Conservation (phyloP, 2,888 invertebrate genomes). For the Drosophila kokeensis region DNA sequence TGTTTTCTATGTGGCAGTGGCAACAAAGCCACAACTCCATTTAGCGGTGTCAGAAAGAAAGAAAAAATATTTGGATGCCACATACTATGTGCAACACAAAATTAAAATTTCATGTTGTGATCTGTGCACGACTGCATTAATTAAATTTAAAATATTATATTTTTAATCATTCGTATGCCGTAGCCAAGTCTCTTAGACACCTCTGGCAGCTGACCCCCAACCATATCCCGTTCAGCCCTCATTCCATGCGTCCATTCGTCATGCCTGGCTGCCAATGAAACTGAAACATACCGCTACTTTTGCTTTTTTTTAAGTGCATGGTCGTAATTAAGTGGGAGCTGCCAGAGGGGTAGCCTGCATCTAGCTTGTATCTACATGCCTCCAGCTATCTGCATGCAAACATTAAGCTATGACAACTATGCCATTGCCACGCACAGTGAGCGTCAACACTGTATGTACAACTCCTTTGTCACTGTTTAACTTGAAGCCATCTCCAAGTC, state of each 20-base stretch:
- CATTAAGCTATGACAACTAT: conserved; percentile 45
- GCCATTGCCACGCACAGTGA: conserved; percentile 71
- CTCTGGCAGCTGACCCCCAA: conserved; percentile 25
- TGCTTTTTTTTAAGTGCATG: conserved; percentile 65
- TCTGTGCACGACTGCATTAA: conserved; percentile 23
- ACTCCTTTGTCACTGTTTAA: conserved; percentile 32
- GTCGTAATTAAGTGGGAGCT: conserved; percentile 63
- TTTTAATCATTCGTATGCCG: conserved; percentile 5
- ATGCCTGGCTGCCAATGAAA: conserved; percentile 67
- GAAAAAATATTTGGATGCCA: conserved; percentile 22
- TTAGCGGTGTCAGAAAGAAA: conserved; percentile 33
- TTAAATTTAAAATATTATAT: conserved; percentile 46
- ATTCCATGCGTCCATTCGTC: conserved; percentile 16
- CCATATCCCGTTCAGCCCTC: conserved; percentile 3
- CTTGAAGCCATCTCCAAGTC: conserved; percentile 21
- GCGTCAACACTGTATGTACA: conserved; percentile 50
- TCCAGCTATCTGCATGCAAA: conserved; percentile 14
- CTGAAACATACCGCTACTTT: conserved; percentile 77
- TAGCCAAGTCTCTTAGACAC: conserved; percentile 2
- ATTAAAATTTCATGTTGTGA: background rate
- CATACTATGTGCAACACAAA: conserved; percentile 17
- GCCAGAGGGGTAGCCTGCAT: conserved; percentile 29
- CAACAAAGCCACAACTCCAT: conserved; percentile 47
- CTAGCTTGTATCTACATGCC: conserved; percentile 27
- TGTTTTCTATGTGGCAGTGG: conserved; percentile 23